phyloP scores from a whole-genome alignment of 2,113 vertebrate genomes.

The Tyrannus savana region DNA sequence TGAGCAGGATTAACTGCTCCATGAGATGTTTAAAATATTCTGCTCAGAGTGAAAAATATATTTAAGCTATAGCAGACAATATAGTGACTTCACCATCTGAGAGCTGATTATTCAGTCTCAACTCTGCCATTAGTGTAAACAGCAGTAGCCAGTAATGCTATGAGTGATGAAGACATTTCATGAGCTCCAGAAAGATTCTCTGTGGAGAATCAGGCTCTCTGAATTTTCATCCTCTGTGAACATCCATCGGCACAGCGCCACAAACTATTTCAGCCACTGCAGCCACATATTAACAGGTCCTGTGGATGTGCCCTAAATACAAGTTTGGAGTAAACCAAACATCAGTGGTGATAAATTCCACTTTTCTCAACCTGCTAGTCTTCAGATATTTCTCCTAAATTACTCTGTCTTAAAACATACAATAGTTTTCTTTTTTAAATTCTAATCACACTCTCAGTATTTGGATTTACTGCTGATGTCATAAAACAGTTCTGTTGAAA shows the following conservation, averaged over 20 bases:
- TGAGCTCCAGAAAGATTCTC: background rate
- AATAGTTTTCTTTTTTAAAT: background rate
- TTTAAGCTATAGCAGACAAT: background rate
- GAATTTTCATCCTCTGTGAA: background rate
- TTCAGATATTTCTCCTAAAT: background rate
- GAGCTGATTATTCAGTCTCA: background rate
- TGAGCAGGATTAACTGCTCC: background rate
- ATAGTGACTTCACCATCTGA: background rate
- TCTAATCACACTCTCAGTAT: background rate
- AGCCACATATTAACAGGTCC: background rate
- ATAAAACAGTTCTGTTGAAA: background rate
- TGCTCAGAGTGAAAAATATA: background rate
- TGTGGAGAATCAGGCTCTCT: background rate
- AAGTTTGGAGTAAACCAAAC: background rate
- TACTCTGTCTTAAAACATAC: background rate
- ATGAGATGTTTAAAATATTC: background rate
- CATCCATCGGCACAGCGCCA: background rate
- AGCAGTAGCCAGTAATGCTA: background rate
- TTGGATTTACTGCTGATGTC: background rate
- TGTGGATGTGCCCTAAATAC: background rate
- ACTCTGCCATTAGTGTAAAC: background rate
- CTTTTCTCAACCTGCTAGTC: background rate
- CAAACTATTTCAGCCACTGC: background rate
- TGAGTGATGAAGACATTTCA: background rate
- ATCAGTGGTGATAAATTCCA: background rate